Conservation (phyloP, 1,140 invertebrate species). For the Macrosteles quadrilineatus region DNA sequence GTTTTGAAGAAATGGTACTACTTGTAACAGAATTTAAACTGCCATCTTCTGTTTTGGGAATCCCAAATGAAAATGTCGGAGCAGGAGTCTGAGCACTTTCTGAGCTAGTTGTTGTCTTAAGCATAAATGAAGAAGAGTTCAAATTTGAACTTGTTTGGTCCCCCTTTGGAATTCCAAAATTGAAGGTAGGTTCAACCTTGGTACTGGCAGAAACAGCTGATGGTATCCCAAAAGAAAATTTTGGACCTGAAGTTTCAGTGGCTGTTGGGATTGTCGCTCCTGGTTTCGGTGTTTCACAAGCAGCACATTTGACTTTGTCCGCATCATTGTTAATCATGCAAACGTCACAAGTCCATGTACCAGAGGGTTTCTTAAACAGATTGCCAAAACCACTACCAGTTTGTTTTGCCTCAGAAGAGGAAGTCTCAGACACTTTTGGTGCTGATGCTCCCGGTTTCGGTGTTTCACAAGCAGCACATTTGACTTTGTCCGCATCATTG, state of each 20-base stretch:
- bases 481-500: constrained; percentile 55
- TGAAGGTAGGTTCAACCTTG: constrained; percentile 39
- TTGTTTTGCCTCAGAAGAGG: constrained; percentile 45
- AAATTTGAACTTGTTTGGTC: neutral
- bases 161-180: constrained; percentile 53
- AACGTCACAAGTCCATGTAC: constrained; percentile 60
- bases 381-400: constrained; percentile 51
- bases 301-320: constrained; percentile 55
- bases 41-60: constrained; percentile 40
- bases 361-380: constrained; percentile 54
- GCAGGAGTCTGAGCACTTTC: constrained; percentile 26
- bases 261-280: constrained; percentile 23
- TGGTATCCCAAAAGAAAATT: constrained; percentile 54
- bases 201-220: constrained; percentile 21
- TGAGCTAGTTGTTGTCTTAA: neutral
- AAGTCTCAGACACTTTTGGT: constrained; percentile 43
- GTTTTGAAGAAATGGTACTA: neutral
- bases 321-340: constrained; percentile 58
- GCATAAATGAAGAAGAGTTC: constrained; percentile 30
- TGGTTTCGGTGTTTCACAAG: constrained; percentile 46
- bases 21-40: neutral
- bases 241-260: constrained; percentile 38
- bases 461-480: constrained; percentile 57
- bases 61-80: constrained; percentile 49
- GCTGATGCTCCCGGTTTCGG: constrained; percentile 38